Conservation (phyloP, 2,113 vertebrate genomes). For the Machaerirhynchus nigripectus region DNA sequence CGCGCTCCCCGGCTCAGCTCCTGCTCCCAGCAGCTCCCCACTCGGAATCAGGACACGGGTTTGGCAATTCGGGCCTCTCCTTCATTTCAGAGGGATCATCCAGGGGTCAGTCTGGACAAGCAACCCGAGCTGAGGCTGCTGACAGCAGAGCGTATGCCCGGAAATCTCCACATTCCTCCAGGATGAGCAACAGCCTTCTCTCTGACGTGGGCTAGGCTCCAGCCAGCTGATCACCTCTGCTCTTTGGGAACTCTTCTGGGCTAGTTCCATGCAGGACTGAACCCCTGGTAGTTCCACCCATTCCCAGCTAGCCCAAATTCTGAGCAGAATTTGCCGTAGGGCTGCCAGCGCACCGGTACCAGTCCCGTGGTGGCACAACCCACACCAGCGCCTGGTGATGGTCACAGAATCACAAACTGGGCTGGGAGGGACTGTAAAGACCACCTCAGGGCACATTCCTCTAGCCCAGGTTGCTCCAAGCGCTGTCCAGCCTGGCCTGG, state of each 20-base stretch:
- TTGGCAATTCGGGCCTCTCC: neutral
- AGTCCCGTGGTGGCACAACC: neutral
- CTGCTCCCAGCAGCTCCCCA: neutral
- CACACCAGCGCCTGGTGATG: neutral
- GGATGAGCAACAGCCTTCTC: neutral
- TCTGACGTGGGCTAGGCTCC: neutral
- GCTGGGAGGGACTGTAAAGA: neutral
- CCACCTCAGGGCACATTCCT: neutral
- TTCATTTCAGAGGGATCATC: neutral
- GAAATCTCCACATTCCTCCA: conserved; percentile 24
- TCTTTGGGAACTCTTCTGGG: neutral
- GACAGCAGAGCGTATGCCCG: neutral
- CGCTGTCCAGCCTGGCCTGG: neutral
- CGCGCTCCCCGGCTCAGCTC: fast-evolving
- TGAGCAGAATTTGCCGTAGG: neutral
- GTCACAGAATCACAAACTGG: neutral
- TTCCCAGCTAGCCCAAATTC: neutral
- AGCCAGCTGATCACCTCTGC: neutral
- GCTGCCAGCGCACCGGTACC: fast-evolving
- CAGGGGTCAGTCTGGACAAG: neutral
- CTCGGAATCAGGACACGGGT: neutral
- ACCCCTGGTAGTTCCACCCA: neutral
- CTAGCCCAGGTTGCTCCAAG: neutral
- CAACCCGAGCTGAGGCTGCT: conserved; percentile 20
- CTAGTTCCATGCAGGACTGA: neutral